A percentile compares a stretch with the other conserved stretches of the same genome.
phyloP scores from a whole-genome alignment of 2,888 invertebrate genomes.

The Bembecia ichneumoniformis region DNA sequence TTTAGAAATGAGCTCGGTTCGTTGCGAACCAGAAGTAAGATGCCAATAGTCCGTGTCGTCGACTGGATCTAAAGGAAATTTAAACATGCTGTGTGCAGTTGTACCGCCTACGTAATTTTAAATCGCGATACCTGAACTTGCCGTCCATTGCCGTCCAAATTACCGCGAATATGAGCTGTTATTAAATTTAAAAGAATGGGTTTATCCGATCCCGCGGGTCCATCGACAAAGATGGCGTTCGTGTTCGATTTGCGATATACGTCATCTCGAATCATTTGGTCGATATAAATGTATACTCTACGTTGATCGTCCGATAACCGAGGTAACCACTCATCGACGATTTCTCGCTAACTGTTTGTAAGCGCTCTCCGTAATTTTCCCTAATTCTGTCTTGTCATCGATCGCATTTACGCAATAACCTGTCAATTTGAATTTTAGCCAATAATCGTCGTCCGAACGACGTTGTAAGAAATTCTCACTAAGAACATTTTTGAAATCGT shows the following conservation, averaged over 20 bases:
- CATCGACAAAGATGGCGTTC: constrained; percentile 2
- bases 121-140: constrained; percentile 2
- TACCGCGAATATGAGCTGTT: constrained; percentile 1
- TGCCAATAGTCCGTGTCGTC: constrained; percentile 3
- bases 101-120: constrained; percentile 1
- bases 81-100: constrained; percentile 5
- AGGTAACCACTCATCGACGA: no score
- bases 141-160: constrained; percentile 1
- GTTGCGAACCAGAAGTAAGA: neutral
- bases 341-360: no score
- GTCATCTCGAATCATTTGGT: neutral
- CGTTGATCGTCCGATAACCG: neutral
- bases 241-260: neutral
- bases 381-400: no score
- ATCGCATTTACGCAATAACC: neutral
- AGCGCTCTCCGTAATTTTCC: neutral
- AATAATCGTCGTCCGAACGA: neutral
- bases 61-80: constrained; percentile 1
- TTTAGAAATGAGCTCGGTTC: constrained; percentile 2
- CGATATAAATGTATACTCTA: neutral
- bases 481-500: constrained; percentile 1
- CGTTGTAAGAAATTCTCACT: no score
- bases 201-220: constrained; percentile 4
- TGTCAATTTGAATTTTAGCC: neutral
- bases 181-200: constrained; percentile 2